Conservation (phyloP, 2,888 invertebrate species). For the Drosophila algonquin region DNA sequence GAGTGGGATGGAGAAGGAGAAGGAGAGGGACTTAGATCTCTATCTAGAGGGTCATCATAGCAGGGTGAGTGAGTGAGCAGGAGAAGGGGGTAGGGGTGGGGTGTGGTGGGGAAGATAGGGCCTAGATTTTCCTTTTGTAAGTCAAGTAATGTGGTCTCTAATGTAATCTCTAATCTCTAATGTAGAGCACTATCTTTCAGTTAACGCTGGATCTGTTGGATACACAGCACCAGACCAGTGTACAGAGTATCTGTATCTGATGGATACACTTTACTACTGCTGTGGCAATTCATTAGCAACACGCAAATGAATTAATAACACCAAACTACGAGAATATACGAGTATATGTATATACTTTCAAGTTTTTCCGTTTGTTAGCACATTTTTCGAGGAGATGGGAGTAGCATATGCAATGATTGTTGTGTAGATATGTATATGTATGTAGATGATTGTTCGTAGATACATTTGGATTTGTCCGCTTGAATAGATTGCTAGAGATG, state of each 20-base stretch:
- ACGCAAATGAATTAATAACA: slow-evolving; percentile 74
- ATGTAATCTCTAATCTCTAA: slow-evolving; percentile 6
- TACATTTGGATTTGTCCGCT: slow-evolving; percentile 15
- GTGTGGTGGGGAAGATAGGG: neutral
- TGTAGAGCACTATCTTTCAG: slow-evolving; percentile 8
- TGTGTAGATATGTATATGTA: neutral
- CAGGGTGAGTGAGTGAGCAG: too few relatives aligned
- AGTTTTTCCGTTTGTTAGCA: slow-evolving; percentile 50
- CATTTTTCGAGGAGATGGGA: slow-evolving; percentile 4
- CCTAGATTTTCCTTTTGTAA: neutral
- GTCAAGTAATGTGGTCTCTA: neutral
- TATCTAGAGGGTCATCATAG: slow-evolving; percentile 2
- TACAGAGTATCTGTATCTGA: slow-evolving; percentile 10
- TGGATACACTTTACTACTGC: slow-evolving; percentile 34
- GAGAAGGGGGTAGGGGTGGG: too few relatives aligned
- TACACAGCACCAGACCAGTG: slow-evolving; percentile 6
- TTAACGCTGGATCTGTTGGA: slow-evolving; percentile 7
- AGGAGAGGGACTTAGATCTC: neutral
- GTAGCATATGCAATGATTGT: slow-evolving; percentile 23
- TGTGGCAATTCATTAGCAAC: slow-evolving; percentile 62
- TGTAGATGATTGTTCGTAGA: slow-evolving; percentile 5
- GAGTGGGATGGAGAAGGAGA: slow-evolving; percentile 4
- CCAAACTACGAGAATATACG: slow-evolving; percentile 65
- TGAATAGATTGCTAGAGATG: slow-evolving; percentile 31
- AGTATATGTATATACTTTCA: slow-evolving; percentile 5